phyloP scores from a whole-genome alignment of 37 sponge, comb jelly and placozoan species.

The Ianthella basta region DNA sequence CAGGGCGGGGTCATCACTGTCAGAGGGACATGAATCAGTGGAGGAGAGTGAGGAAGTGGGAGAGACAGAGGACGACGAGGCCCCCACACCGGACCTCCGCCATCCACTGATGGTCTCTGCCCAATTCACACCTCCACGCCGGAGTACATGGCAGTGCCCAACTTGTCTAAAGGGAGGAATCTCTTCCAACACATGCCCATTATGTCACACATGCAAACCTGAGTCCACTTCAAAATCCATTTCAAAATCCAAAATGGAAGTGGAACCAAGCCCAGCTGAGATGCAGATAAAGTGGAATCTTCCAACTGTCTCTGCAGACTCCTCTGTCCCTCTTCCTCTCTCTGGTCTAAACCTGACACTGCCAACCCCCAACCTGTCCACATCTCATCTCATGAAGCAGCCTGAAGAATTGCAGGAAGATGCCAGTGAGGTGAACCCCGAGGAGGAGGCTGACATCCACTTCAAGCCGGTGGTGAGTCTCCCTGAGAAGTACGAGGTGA shows the following conservation, averaged over 20 bases:
- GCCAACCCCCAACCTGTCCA: background rate
- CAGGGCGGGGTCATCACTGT: background rate
- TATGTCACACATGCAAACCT: constrained; percentile 3
- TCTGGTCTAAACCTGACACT: constrained; percentile 1
- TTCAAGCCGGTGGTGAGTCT: constrained; percentile 86
- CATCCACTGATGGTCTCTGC: constrained; percentile 16
- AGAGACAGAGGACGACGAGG: constrained; percentile 17
- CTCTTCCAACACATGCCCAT: background rate
- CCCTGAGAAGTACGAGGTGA: constrained; percentile 48
- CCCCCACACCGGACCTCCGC: background rate
- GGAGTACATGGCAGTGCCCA: background rate
- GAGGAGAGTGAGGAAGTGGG: background rate
- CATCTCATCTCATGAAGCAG: too few relatives aligned
- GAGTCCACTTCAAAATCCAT: background rate
- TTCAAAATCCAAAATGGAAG: background rate
- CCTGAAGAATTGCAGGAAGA: too few relatives aligned
- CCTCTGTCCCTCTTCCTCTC: background rate
- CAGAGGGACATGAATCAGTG: background rate
- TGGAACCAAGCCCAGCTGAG: background rate
- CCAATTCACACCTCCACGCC: background rate
- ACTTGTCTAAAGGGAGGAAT: background rate
- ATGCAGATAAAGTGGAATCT: constrained; percentile 4
- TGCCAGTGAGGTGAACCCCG: constrained; percentile 32
- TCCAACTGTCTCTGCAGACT: background rate
- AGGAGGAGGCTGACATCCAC: constrained; percentile 82